These are phyloP conservation scores for Neogobius melanostomus DNA, from an alignment of 2,113 vertebrate species.

Conservation along the genomic window DNA sequence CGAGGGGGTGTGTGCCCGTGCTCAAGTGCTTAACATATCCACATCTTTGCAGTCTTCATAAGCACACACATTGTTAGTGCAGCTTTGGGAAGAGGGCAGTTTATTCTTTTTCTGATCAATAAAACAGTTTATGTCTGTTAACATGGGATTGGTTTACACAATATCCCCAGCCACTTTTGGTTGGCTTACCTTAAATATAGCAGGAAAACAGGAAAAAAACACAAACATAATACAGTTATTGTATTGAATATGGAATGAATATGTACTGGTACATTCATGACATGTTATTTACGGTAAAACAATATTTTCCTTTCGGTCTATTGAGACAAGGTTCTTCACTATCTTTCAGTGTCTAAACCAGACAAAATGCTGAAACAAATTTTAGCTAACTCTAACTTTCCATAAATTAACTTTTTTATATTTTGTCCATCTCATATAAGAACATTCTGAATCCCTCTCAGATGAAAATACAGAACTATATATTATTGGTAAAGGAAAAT, in stretches of 20 bases:
- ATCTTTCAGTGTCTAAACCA: too few species aligned
- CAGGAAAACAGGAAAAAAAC: not conserved
- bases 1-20: conserved; percentile 27
- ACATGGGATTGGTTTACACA: conserved; percentile 4
- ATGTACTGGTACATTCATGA: too few species aligned
- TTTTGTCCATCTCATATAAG: not conserved
- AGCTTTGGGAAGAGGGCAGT: conserved; percentile 28
- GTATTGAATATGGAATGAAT: too few species aligned
- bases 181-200: not conserved
- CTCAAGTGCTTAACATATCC: conserved; percentile 64
- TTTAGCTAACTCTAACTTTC: too few species aligned
- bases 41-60: conserved; percentile 54
- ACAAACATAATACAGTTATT: too few species aligned
- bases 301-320: too few species aligned
- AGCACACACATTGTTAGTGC: conserved; percentile 43
- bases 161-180: conserved; percentile 34
- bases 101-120: conserved; percentile 33
- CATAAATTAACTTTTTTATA: not conserved
- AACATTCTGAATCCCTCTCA: not conserved
- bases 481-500: not conserved
- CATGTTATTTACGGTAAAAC: not conserved
- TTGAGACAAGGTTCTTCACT: too few species aligned
- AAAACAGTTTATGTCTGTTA: conserved; percentile 10
- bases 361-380: too few species aligned
- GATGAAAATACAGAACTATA: not conserved